These are phyloP conservation scores for Invenusta paracnida DNA, from an alignment of 2,888 invertebrate genomes.

Conservation along the genomic window DNA sequence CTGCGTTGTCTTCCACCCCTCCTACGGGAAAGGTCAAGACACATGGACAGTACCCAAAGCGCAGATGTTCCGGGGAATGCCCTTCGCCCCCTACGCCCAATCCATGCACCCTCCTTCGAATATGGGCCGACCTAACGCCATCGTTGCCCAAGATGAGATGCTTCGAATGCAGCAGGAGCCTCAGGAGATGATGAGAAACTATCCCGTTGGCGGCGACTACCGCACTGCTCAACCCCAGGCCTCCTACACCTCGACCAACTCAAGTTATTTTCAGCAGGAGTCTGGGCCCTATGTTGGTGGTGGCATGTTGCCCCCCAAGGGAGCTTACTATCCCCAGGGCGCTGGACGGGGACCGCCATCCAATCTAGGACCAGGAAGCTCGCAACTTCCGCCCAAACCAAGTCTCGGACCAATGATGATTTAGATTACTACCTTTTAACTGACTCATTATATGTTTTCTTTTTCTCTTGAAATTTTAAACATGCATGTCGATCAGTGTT, in stretches of 20 bases:
- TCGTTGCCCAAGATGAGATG: neutral
- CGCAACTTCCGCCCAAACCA: neutral
- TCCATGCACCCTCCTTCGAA: neutral
- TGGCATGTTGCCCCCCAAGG: too few relatives aligned
- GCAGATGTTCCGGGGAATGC: neutral
- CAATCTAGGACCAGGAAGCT: neutral
- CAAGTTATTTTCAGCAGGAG: neutral
- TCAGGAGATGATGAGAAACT: neutral
- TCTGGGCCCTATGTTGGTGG: neutral
- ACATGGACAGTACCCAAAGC: neutral
- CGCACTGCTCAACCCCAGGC: neutral
- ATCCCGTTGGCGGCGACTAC: neutral
- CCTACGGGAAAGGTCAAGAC: neutral
- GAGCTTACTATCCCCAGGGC: neutral
- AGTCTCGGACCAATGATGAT: constrained; percentile 12
- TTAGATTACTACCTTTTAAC: too few relatives aligned
- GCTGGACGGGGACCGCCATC: neutral
- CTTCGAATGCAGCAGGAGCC: neutral
- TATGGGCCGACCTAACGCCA: neutral
- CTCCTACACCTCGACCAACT: neutral
- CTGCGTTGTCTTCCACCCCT: neutral
- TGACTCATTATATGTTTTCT: too few relatives aligned
- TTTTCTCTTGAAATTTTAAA: too few relatives aligned
- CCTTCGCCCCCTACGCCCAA: neutral
- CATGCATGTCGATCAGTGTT: too few relatives aligned